Evolutionary conservation across 2,113 vertebrate species (phyloP).

Genomic region (Gymnogyps californianus): DNA sequence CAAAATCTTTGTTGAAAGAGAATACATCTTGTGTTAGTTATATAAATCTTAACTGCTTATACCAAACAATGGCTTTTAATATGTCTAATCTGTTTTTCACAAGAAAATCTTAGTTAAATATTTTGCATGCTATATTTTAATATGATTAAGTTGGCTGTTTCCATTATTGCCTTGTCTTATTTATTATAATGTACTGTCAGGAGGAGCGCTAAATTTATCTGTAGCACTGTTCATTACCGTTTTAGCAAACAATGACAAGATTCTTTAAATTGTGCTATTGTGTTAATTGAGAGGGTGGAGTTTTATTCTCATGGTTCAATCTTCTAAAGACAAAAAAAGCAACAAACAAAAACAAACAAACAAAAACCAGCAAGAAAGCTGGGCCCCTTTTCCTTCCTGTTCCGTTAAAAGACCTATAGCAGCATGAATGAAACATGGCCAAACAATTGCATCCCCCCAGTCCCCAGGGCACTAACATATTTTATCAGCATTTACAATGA

Average conservation of each 20-base stretch:
- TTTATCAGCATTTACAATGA: slow-evolving; percentile 1
- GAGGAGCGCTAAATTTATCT: not conserved
- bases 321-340: not conserved
- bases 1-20: not conserved
- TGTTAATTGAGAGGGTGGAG: not conserved
- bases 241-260: not conserved
- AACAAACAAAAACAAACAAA: not conserved
- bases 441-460: slow-evolving; percentile 13
- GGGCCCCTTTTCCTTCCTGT: not conserved
- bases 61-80: not conserved
- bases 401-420: not conserved
- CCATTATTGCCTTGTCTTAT: not conserved
- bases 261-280: not conserved
- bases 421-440: slow-evolving; percentile 52
- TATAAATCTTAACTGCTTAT: not conserved
- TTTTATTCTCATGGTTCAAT: not conserved
- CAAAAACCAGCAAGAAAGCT: not conserved
- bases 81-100: not conserved
- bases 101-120: not conserved
- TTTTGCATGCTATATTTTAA: not conserved
- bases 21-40: not conserved
- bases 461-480: not conserved
- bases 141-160: not conserved
- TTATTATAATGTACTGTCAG: not conserved
- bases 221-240: not conserved